These are phyloP conservation scores for Coptodon bakossiorum DNA, from an alignment of 2,113 vertebrate genomes.

Conservation along the genomic window DNA sequence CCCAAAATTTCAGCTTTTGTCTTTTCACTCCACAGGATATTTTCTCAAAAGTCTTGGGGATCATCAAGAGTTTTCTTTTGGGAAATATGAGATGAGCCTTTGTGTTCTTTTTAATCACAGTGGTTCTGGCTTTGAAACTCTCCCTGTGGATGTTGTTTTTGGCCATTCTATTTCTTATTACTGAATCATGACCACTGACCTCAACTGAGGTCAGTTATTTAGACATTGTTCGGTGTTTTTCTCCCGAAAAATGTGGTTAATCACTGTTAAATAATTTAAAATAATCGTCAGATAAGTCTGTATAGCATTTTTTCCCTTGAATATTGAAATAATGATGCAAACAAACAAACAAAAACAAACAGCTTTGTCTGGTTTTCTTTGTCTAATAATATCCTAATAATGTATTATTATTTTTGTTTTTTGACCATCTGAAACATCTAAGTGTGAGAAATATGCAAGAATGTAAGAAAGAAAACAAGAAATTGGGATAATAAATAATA, in stretches of 20 bases:
- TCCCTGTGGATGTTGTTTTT: background rate
- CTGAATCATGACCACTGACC: background rate
- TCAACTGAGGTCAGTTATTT: background rate
- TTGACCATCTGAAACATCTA: background rate
- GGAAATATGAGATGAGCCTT: background rate
- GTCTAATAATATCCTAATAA: background rate
- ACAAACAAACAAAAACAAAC: background rate
- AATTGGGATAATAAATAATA: background rate
- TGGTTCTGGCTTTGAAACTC: background rate
- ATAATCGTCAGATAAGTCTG: fast-evolving
- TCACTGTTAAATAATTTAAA: background rate
- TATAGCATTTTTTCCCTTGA: no score
- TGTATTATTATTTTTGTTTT: background rate
- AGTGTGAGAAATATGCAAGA: background rate
- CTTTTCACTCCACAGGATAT: background rate
- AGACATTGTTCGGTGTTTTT: background rate
- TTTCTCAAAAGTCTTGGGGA: background rate
- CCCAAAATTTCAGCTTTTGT: background rate
- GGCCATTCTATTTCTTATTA: background rate
- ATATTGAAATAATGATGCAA: background rate
- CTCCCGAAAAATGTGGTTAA: background rate
- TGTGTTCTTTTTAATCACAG: background rate
- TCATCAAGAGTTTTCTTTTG: background rate
- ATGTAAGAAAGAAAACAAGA: background rate
- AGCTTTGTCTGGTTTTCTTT: background rate